Evolutionary conservation across 2,888 invertebrate species (phyloP).

Genomic region (Yponomeuta plumbellus): DNA sequence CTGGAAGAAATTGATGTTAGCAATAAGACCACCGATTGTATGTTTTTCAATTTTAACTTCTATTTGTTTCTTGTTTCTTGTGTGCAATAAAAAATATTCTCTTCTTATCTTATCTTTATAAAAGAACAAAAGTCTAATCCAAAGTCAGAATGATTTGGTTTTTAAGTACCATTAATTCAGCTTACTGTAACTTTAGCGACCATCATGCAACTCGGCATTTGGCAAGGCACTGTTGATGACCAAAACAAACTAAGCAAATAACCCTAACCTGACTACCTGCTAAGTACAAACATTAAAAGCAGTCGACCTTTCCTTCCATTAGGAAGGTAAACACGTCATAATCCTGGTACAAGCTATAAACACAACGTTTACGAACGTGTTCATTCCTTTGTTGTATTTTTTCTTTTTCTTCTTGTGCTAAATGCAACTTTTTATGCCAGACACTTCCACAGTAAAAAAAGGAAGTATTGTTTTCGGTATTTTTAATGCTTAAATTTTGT

Average conservation of each 20-base stretch:
- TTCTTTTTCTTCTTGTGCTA: not conserved
- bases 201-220: not conserved
- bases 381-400: not conserved
- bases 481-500: too few species aligned
- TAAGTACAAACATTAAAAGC: constrained; percentile 4
- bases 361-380: not conserved
- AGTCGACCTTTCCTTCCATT: constrained; percentile 8
- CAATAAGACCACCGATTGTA: too few species aligned
- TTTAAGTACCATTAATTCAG: too few species aligned
- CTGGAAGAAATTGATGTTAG: too few species aligned
- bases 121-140: too few species aligned
- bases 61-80: too few species aligned
- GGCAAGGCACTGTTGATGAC: not conserved
- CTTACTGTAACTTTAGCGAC: not conserved
- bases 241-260: not conserved
- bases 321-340: constrained; percentile 3
- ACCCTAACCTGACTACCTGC: not conserved
- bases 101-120: too few species aligned
- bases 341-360: not conserved
- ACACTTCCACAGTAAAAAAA: too few species aligned
- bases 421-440: too few species aligned
- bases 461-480: not conserved
- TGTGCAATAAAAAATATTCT: too few species aligned
- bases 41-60: too few species aligned
- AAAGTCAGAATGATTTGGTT: not conserved